Conservation (phyloP, 1,140 invertebrate species). For the Oppia nitens region DNA sequence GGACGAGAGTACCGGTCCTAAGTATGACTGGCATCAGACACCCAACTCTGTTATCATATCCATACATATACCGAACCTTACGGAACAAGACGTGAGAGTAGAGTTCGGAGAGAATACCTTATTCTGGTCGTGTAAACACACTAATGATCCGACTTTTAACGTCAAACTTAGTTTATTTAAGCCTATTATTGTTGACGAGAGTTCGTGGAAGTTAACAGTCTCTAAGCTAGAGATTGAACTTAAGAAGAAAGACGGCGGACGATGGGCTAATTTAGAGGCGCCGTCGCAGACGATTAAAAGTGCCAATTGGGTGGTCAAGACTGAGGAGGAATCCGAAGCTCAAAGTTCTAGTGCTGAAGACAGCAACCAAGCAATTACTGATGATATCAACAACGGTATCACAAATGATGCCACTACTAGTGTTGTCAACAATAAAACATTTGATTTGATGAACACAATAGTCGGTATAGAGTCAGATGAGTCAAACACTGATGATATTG, state of each 20-base stretch:
- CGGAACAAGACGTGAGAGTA: constrained; percentile 13
- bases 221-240: not conserved
- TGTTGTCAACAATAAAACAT: not conserved
- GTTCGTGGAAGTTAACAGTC: not conserved
- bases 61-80: constrained; percentile 12
- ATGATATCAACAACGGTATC: not conserved
- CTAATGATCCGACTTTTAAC: constrained; percentile 1
- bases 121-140: constrained; percentile 5
- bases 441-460: not conserved
- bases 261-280: not conserved
- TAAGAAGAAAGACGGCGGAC: not conserved
- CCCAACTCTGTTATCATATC: constrained; percentile 6
- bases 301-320: not conserved
- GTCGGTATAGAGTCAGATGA: not conserved
- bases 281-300: not conserved
- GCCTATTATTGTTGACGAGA: constrained; percentile 1
- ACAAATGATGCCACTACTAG: not conserved
- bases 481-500: not conserved
- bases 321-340: not conserved
- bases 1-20: not conserved
- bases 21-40: constrained; percentile 16
- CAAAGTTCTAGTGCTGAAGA: not conserved
- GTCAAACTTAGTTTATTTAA: constrained; percentile 9
- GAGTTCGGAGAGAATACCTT: constrained; percentile 9
- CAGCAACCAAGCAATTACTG: not conserved